Evolutionary conservation across 2,888 invertebrate genomes (phyloP).

Genomic region (Andrena bucephala): DNA sequence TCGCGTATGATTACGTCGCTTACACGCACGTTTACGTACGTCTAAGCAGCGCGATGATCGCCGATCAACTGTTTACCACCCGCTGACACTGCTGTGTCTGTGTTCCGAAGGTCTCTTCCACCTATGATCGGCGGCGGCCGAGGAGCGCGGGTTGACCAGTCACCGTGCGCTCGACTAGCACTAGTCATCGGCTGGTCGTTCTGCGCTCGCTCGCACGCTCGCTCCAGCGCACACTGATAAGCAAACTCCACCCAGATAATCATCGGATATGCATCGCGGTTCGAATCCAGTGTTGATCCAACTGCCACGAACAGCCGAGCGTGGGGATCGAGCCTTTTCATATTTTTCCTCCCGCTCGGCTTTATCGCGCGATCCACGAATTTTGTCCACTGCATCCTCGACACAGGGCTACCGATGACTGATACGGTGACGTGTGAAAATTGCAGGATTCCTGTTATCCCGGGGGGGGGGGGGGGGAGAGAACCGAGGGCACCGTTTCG

Average conservation of each 20-base stretch:
- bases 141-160: conserved; percentile 6
- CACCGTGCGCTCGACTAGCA: not conserved
- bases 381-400: too few relatives aligned
- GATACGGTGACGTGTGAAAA: not conserved
- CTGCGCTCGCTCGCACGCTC: not conserved
- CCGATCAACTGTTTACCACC: conserved; percentile 76
- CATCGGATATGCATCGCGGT: not conserved
- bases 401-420: too few relatives aligned
- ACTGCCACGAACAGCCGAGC: not conserved
- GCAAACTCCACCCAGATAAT: conserved; percentile 60
- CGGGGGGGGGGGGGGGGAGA: not conserved
- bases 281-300: not conserved
- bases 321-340: not conserved
- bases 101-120: conserved; percentile 40
- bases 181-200: conserved; percentile 19
- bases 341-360: too few relatives aligned
- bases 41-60: conserved; percentile 73
- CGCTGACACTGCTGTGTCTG: conserved; percentile 55
- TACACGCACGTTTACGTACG: conserved; percentile 52
- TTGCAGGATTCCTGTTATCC: too few relatives aligned
- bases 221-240: conserved; percentile 60
- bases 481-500: not conserved
- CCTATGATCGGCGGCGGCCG: conserved; percentile 12
- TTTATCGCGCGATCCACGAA: too few relatives aligned
- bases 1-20: not conserved